Evolutionary conservation across 2,113 vertebrate species (phyloP).

Genomic region (Otis tarda): DNA sequence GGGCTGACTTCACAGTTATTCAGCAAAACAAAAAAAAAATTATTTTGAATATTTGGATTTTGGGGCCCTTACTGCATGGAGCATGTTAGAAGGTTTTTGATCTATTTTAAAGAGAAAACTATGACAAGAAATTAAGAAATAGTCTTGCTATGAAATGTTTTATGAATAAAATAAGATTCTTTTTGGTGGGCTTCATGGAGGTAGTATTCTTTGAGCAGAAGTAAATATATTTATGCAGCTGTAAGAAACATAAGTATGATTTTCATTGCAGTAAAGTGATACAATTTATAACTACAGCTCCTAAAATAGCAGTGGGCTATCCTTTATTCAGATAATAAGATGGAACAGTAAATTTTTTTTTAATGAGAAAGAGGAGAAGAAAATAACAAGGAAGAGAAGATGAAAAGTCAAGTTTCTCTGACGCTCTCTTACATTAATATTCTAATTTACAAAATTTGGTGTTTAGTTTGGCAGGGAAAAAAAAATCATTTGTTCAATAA

Average conservation of each 20-base stretch:
- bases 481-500: neutral
- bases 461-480: neutral
- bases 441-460: neutral
- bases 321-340: neutral
- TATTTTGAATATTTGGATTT: neutral
- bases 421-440: neutral
- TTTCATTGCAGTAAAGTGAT: neutral
- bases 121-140: neutral
- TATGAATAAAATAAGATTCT: neutral
- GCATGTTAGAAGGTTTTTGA: neutral
- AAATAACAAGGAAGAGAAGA: neutral
- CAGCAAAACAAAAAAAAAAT: neutral
- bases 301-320: neutral
- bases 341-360: neutral
- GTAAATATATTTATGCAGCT: neutral
- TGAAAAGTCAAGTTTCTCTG: neutral
- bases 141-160: neutral
- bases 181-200: neutral
- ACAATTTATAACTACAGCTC: neutral
- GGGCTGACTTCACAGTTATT: neutral
- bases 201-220: neutral
- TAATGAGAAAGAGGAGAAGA: neutral
- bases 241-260: neutral
- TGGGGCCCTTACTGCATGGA: neutral
- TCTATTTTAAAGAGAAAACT: neutral